Evolutionary conservation across 2,888 invertebrate species (phyloP).

Genomic region (Temnothorax ravouxi): DNA sequence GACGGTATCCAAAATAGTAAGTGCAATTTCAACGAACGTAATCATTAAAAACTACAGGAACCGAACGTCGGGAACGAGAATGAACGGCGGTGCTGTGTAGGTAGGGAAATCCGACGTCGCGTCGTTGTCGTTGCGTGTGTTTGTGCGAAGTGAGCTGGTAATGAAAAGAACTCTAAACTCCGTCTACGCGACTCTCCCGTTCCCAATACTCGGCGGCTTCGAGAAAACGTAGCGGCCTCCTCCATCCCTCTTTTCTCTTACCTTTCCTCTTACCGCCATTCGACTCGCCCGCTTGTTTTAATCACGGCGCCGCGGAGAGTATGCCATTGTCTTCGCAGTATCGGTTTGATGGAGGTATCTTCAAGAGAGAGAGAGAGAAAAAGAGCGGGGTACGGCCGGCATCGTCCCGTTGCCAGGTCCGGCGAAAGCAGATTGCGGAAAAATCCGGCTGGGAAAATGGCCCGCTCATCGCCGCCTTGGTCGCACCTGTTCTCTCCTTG

Average conservation of each 20-base stretch:
- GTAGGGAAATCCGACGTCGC: slow-evolving; percentile 62
- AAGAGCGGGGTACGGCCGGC: slow-evolving; percentile 11
- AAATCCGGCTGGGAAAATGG: slow-evolving; percentile 74
- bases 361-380: slow-evolving; percentile 32
- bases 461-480: slow-evolving; percentile 67
- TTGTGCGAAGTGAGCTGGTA: slow-evolving; percentile 74
- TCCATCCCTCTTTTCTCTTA: slow-evolving; percentile 59
- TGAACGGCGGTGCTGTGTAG: neutral
- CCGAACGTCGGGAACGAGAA: neutral
- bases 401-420: slow-evolving; percentile 18
- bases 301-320: slow-evolving; percentile 82
- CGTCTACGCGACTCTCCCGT: slow-evolving; percentile 66
- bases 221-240: slow-evolving; percentile 65
- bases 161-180: slow-evolving; percentile 83
- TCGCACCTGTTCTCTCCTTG: slow-evolving; percentile 67
- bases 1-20: slow-evolving; percentile 29
- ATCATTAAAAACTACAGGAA: slow-evolving; percentile 4
- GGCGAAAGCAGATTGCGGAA: slow-evolving; percentile 69
- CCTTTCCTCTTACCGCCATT: slow-evolving; percentile 51
- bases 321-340: slow-evolving; percentile 81
- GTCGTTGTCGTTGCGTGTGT: slow-evolving; percentile 66
- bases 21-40: neutral
- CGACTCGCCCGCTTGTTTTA: slow-evolving; percentile 78
- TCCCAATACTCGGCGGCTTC: slow-evolving; percentile 46
- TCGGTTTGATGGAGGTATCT: slow-evolving; percentile 81